Evolutionary conservation across 2,888 invertebrate species (phyloP), one percentile per base, ranked within the genome.

Genomic region (Chaitophorus viminalis): DNA sequence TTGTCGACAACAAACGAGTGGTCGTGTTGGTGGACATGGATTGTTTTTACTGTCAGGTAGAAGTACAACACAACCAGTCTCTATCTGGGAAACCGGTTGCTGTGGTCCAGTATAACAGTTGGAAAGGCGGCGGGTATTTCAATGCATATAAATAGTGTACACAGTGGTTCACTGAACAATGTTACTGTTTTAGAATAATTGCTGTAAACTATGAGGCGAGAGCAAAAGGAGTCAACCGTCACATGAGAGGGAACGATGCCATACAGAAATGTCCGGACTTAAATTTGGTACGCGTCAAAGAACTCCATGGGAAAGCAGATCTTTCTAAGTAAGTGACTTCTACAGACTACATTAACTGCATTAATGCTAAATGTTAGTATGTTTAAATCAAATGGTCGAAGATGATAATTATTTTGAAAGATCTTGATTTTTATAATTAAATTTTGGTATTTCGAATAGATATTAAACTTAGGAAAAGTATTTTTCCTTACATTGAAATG

Each of bases 21-120:
- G 93, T 99, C 33, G 94, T 96, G 74, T 93, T 99, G 82, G 95
- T 99, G 82, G 99, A 99, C 91, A 99, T 99, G 99, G 99, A 99
- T 92, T 99, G 99, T 92, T 99, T 99, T 92, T 99, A 98, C 92
- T 99, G 99, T 90, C 99, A 99, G 94, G 99, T 99, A 3, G 99
- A 99, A 92, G 96, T 97, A 91, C 95, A 97, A 91, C 92, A 96
- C n/a, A 93, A 96, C 91, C 97, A 98, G 0, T 92, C 93, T 89
- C 92, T 96, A 89, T 93, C 93, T 91, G 98, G 97, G 81, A 95
- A 96, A 92, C 99, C 99, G 0, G 94, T 98, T 89, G 99, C 97
- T 85, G 99, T 99, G 8, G 98, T 98, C 0, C 99, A 99, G 91
- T 98, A 99, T 91, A 98, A 97, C 91, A 94, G 95, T 3, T 98